Percentiles rank a stretch among this genome's conserved stretches.
phyloP scores from a whole-genome alignment of 2,797 vertebrate genomes.

The Rhinichthys osculus region DNA sequence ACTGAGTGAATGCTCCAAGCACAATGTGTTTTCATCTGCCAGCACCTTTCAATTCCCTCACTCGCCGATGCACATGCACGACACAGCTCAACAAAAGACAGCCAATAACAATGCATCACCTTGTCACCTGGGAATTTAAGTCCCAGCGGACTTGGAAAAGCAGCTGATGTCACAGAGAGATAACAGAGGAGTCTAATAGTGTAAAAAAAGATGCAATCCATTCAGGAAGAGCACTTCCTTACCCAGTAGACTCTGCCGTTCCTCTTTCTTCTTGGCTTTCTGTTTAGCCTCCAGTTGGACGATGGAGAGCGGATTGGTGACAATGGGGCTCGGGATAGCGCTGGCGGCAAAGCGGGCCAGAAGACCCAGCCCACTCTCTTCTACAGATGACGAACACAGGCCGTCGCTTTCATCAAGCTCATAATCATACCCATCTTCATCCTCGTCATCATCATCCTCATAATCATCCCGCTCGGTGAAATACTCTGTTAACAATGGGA shows the following conservation, averaged over 20 bases:
- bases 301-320: slow-evolving; percentile 81
- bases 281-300: slow-evolving; percentile 88
- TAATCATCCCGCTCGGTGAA: slow-evolving; percentile 69
- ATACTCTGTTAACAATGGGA: slow-evolving; percentile 71
- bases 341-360: slow-evolving; percentile 93
- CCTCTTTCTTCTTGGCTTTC: slow-evolving; percentile 89
- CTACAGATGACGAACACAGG: slow-evolving; percentile 79
- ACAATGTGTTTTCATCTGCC: slow-evolving; percentile 59
- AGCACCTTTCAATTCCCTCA: slow-evolving; percentile 56
- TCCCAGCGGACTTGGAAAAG: slow-evolving; percentile 39
- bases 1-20: slow-evolving; percentile 55
- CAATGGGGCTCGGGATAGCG: slow-evolving; percentile 86
- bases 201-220: neutral
- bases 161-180: slow-evolving; percentile 39
- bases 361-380: slow-evolving; percentile 94
- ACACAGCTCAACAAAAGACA: slow-evolving; percentile 30
- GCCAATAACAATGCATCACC: slow-evolving; percentile 46
- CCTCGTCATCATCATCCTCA: slow-evolving; percentile 83
- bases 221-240: slow-evolving; percentile 53
- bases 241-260: slow-evolving; percentile 91
- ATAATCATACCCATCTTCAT: slow-evolving; percentile 78
- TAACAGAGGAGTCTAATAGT: slow-evolving; percentile 19
- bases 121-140: slow-evolving; percentile 46
- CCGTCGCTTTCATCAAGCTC: slow-evolving; percentile 74
- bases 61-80: slow-evolving; percentile 9